Percentiles rank a stretch among this genome's conserved stretches.
Conservation (phyloP, 2,797 vertebrate genomes). For the Staurois parvus region DNA sequence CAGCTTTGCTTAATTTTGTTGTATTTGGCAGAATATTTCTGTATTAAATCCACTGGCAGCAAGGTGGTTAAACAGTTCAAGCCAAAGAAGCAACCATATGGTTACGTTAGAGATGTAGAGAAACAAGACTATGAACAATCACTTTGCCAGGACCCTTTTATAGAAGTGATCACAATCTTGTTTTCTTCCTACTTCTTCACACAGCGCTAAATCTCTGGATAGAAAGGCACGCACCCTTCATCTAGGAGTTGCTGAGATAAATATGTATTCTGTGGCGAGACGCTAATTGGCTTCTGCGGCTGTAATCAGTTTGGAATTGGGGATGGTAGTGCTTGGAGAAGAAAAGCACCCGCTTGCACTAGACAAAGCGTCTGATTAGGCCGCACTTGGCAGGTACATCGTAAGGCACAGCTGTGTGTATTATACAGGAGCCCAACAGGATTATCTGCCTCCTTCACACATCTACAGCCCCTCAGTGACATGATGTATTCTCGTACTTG, state of each 20-base stretch:
- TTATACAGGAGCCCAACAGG: constrained; percentile 17
- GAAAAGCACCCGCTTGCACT: constrained; percentile 23
- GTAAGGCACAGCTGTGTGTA: constrained; percentile 45
- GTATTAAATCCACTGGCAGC: not conserved
- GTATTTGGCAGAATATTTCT: not conserved
- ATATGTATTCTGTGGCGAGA: constrained; percentile 44
- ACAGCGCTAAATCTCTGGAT: constrained; percentile 8
- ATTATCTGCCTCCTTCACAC: constrained; percentile 35
- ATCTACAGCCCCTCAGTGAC: constrained; percentile 17
- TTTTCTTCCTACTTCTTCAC: not conserved
- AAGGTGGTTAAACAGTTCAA: not conserved
- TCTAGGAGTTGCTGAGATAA: constrained; percentile 33
- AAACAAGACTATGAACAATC: not conserved
- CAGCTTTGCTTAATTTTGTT: no score
- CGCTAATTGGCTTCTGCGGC: constrained; percentile 48
- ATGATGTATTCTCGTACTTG: constrained; percentile 7
- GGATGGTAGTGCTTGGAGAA: constrained; percentile 24
- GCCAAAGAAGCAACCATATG: not conserved
- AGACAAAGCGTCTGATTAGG: constrained; percentile 55
- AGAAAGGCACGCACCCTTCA: constrained; percentile 10
- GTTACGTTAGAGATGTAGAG: not conserved
- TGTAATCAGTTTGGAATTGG: constrained; percentile 36
- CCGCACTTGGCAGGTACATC: constrained; percentile 54
- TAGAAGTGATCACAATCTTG: constrained; percentile 5
- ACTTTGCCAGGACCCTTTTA: not conserved